Evolutionary conservation across 2,888 invertebrate genomes (phyloP), one percentile per base, ranked within the genome.

Genomic region (Trisateles emortualis): DNA sequence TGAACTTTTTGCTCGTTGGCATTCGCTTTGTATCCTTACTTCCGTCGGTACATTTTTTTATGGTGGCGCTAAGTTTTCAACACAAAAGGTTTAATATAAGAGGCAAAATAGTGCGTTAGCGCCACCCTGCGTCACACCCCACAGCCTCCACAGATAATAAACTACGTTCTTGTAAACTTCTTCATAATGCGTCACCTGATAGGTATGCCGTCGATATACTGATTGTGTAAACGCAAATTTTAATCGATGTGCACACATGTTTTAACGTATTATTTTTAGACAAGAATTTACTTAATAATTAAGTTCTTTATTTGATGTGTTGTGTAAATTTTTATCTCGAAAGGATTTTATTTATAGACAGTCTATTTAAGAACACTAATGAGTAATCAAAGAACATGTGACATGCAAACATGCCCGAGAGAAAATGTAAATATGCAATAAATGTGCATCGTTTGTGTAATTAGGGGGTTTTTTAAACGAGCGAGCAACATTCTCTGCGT

Each of bases 21-120:
- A 88, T 91, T 92, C 74, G 84, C 90, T 90, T 92, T 91, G 92
- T 90, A 84, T 74, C 79, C 77, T 81, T 86, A 92, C 91, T 92
- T 92, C 92, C 90, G 90, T 89, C 91, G 86, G 76, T 81, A 72
- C 60, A 49, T 56, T 77, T 83, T 19, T 90, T 90, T 87, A 82
- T 88, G 82, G 83, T 86, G 92, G 92, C 92, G 92, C 92, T 92
- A 87, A 86, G 74, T 76, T 84, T 74, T 79, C 80, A 74, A 83
- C 79, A 88, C 87, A 88, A 90, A 84, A 78, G 83, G 72, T 69
- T 74, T 80, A 61, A 65, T 68, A 51, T 59, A 55, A 49, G 42
- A 62, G 45, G 47, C 59, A 50, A 61, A 82, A 81, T 78, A 79
- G 72, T 68, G 68, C 74, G 73, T 79, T 79, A 88, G 83, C 84